Conservation (phyloP, 2,113 vertebrate species). For the Leucosticte australis region DNA sequence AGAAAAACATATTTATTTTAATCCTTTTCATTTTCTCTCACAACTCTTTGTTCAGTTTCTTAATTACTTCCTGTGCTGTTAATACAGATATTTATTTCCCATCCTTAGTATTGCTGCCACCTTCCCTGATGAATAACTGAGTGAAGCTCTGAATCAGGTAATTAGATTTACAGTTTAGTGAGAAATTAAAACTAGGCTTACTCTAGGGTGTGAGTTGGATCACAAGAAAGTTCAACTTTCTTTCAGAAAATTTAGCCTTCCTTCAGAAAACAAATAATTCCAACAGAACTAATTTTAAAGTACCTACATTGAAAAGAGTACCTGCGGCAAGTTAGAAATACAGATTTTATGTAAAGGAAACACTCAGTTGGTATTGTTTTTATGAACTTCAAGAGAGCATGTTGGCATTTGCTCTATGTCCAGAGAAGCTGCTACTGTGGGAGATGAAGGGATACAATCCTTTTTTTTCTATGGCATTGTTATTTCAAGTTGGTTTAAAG, state of each 20-base stretch:
- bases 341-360: not conserved
- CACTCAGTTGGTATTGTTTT: not conserved
- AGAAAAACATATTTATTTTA: not conserved
- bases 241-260: not conserved
- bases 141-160: not conserved
- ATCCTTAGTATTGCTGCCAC: not conserved
- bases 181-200: not conserved
- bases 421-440: not conserved
- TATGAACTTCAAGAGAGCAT: not conserved
- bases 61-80: not conserved
- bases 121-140: not conserved
- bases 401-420: not conserved
- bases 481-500: not conserved
- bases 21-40: not conserved
- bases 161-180: not conserved
- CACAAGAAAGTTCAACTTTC: not conserved
- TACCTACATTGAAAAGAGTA: not conserved
- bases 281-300: not conserved
- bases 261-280: not conserved
- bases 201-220: not conserved
- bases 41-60: not conserved
- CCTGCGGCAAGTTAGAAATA: not conserved
- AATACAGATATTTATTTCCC: not conserved
- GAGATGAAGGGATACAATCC: not conserved
- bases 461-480: not conserved